Conservation (phyloP, 1,140 invertebrate species). For the Lordiphosa stackelbergi region DNA sequence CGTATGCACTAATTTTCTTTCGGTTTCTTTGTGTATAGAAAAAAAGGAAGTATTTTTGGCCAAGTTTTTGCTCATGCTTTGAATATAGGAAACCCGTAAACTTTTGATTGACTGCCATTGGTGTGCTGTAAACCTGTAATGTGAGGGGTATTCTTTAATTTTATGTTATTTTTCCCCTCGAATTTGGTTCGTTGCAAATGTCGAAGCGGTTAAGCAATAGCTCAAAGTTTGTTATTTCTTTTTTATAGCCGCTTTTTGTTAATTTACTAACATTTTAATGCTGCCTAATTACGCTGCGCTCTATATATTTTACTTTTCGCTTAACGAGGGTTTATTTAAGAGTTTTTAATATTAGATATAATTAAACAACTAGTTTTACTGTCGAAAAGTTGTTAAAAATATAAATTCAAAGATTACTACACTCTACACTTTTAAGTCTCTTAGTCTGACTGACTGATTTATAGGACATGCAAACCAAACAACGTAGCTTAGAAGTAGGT, state of each 20-base stretch:
- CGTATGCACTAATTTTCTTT: slow-evolving; percentile 16
- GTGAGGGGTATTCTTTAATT: slow-evolving; percentile 1
- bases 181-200: background rate
- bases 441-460: too few relatives aligned
- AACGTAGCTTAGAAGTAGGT: too few relatives aligned
- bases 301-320: slow-evolving; percentile 38
- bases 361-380: too few relatives aligned
- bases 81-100: slow-evolving; percentile 25
- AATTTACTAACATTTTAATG: slow-evolving; percentile 60
- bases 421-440: too few relatives aligned
- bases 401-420: too few relatives aligned
- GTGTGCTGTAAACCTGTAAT: background rate
- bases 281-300: slow-evolving; percentile 63
- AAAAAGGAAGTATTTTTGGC: slow-evolving; percentile 21
- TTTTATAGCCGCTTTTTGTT: slow-evolving; percentile 53
- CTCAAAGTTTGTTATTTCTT: slow-evolving; percentile 29
- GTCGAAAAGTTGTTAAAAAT: too few relatives aligned
- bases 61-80: slow-evolving; percentile 16
- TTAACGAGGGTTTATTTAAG: slow-evolving; percentile 7
- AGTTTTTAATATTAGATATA: background rate
- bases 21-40: slow-evolving; percentile 6
- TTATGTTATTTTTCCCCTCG: background rate
- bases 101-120: slow-evolving; percentile 16
- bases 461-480: too few relatives aligned
- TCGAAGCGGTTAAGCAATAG: slow-evolving; percentile 22